phyloP scores from a whole-genome alignment of 1,140 invertebrate genomes.

The Drosophila cardini region DNA sequence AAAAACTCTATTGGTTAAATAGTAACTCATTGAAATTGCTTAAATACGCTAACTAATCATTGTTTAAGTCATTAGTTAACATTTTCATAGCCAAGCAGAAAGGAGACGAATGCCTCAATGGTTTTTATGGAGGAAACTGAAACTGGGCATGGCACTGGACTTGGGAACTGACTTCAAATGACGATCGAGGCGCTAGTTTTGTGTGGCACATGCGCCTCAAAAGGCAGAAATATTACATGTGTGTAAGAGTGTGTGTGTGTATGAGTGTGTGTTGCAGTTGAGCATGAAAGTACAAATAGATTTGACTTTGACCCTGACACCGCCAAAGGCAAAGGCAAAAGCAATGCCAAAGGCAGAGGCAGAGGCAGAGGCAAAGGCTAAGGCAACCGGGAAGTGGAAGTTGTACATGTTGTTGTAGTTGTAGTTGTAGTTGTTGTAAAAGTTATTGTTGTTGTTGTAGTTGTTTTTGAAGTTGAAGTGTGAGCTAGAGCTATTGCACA shows the following conservation, averaged over 20 bases:
- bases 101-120: conserved; percentile 52
- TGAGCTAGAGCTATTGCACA: conserved; percentile 63
- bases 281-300: conserved; percentile 75
- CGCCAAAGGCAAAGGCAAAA: conserved; percentile 35
- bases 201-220: conserved; percentile 34
- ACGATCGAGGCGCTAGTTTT: conserved; percentile 58
- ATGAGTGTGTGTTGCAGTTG: conserved; percentile 39
- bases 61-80: conserved; percentile 1
- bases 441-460: conserved; percentile 1
- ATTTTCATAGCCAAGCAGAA: conserved; percentile 26
- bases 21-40: not conserved
- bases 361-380: conserved; percentile 11
- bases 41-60: not conserved
- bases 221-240: conserved; percentile 8
- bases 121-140: conserved; percentile 46
- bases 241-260: not conserved
- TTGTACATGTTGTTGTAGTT: conserved; percentile 24
- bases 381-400: conserved; percentile 13
- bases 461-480: conserved; percentile 29
- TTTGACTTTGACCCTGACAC: conserved; percentile 80
- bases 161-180: conserved; percentile 3
- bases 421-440: conserved; percentile 26
- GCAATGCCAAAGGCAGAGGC: not conserved
- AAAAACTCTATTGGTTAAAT: not conserved
- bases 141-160: not conserved